phyloP scores from a whole-genome alignment of 2,797 vertebrate genomes.

The Melanotaenia pygmaea region DNA sequence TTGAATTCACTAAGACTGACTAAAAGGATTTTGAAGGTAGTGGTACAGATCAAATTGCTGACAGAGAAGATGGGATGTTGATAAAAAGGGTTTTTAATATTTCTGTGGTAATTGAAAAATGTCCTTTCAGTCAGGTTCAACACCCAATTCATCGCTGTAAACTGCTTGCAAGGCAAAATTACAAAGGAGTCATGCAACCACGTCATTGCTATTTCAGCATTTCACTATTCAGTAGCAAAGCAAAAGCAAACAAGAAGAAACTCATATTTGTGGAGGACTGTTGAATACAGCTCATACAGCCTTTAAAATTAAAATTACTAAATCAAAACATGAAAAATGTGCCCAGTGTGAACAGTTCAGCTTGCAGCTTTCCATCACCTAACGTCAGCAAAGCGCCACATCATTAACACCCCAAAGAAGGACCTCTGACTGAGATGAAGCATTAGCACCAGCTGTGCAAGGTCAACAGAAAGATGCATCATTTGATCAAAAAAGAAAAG shows the following conservation, averaged over 20 bases:
- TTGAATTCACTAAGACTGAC: too few species aligned
- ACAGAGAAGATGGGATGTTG: too few species aligned
- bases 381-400: conserved; percentile 17
- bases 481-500: neutral
- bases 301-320: neutral
- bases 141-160: neutral
- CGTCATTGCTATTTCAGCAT: neutral
- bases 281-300: neutral
- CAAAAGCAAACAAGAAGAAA: too few species aligned
- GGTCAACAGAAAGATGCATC: conserved; percentile 36
- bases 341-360: too few species aligned
- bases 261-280: neutral
- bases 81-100: too few species aligned
- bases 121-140: too few species aligned
- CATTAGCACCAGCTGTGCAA: conserved; percentile 13
- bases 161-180: neutral
- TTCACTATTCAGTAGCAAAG: neutral
- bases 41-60: too few species aligned
- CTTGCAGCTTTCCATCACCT: conserved; percentile 17
- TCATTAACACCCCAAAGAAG: conserved; percentile 3
- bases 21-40: too few species aligned
- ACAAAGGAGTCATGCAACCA: neutral
- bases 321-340: neutral
- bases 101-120: too few species aligned
- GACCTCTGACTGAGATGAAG: conserved; percentile 6